phyloP scores from a whole-genome alignment of 2,797 vertebrate genomes.

The Cercopithecus hamlyni region DNA sequence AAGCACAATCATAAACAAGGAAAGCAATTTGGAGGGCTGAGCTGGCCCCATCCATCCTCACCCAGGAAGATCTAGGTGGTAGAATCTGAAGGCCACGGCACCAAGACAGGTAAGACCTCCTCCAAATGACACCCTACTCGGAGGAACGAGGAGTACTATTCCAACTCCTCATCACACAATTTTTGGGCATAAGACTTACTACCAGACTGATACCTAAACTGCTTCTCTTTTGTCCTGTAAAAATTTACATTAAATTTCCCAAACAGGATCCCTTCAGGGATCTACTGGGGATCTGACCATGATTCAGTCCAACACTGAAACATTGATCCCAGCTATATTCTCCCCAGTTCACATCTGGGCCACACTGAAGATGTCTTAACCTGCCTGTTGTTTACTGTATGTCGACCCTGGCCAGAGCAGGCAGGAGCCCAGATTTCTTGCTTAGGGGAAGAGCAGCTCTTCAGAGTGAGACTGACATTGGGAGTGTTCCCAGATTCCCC shows the following conservation, averaged over 20 bases:
- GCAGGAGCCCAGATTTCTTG: not conserved
- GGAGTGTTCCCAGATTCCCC: not conserved
- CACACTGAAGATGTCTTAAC: not conserved
- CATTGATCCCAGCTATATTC: not conserved
- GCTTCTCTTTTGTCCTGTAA: not conserved
- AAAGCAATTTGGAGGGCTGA: constrained; percentile 61
- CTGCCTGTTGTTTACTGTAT: not conserved
- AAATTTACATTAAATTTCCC: constrained; percentile 16
- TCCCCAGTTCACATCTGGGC: not conserved
- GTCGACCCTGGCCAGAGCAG: not conserved
- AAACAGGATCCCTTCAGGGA: not conserved
- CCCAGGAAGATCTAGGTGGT: not conserved
- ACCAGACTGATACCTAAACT: not conserved
- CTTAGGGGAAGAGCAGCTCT: not conserved
- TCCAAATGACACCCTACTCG: not conserved
- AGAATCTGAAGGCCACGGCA: not conserved
- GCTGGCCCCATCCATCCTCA: constrained; percentile 41
- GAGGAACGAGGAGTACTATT: not conserved
- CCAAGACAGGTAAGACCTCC: not conserved
- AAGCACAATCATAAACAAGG: constrained; percentile 69
- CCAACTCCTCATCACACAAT: not conserved
- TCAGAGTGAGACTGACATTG: not conserved
- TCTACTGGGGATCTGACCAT: not conserved
- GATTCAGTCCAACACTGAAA: not conserved
- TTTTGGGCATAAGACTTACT: not conserved